Percentiles rank a stretch among this genome's conserved stretches.
Conservation (phyloP, 2,113 vertebrate genomes). For the Trematocara macrostoma region DNA sequence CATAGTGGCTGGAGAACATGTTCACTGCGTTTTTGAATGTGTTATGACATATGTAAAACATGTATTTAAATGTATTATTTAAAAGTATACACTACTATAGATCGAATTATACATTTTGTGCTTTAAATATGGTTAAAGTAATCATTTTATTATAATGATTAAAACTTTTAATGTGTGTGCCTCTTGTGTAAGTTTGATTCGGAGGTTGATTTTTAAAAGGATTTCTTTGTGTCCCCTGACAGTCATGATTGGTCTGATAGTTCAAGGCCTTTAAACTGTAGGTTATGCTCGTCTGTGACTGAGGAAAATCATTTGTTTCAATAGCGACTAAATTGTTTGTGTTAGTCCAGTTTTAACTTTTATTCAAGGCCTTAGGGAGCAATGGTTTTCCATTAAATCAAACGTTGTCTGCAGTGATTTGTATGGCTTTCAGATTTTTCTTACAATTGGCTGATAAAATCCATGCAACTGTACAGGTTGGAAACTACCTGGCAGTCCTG, state of each 20-base stretch:
- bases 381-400: not conserved
- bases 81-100: not conserved
- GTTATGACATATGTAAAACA: not conserved
- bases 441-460: not conserved
- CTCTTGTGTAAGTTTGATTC: not conserved
- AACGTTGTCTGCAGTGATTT: constrained; percentile 5
- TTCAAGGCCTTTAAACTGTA: not conserved
- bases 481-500: not conserved
- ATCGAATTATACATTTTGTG: not conserved
- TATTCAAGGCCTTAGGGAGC: not conserved
- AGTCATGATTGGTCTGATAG: not conserved
- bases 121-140: not conserved
- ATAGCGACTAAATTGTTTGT: not conserved
- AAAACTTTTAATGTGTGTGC: not conserved
- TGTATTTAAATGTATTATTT: not conserved
- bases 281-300: not conserved
- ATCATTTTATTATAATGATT: not conserved
- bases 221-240: not conserved
- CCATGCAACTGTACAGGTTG: not conserved
- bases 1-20: not conserved
- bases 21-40: not conserved
- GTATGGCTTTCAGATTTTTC: not conserved
- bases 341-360: not conserved
- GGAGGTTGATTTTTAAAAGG: not conserved
- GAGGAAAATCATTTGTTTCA: not conserved